Conservation (phyloP, 2,797 vertebrate genomes). For the Euphonia xanthogaster region DNA sequence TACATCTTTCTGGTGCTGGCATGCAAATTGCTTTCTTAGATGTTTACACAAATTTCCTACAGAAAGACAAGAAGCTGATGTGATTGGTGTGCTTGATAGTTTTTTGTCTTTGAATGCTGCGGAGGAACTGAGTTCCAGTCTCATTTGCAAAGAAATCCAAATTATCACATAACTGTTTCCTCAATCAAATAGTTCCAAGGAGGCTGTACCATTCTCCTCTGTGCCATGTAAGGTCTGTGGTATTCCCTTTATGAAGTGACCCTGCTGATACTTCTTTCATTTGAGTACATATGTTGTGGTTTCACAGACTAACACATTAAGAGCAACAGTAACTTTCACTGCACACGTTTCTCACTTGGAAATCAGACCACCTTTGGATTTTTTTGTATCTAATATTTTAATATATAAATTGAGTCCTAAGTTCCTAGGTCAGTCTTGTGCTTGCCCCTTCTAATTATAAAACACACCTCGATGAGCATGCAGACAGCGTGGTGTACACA, state of each 20-base stretch:
- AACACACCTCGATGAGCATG: not conserved
- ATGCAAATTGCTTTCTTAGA: not conserved
- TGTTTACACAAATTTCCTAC: not conserved
- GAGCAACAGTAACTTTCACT: not conserved
- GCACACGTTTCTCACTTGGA: not conserved
- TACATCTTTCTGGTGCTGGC: not conserved
- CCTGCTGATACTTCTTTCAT: not conserved
- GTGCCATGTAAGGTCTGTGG: not conserved
- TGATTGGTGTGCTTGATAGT: not conserved
- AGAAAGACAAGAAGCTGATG: not conserved
- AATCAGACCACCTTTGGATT: not conserved
- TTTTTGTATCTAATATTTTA: not conserved
- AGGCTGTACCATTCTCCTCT: not conserved
- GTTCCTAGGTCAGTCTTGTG: not conserved
- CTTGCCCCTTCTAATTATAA: not conserved
- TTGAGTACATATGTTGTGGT: not conserved
- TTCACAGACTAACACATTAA: not conserved
- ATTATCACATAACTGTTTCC: not conserved
- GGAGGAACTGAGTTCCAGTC: not conserved
- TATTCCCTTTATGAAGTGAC: not conserved
- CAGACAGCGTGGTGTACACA: not conserved
- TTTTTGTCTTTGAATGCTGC: not conserved
- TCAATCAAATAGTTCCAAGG: not conserved
- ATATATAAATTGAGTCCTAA: not conserved
- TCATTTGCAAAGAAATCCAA: not conserved